Evolutionary conservation across 2,797 vertebrate genomes (phyloP), one percentile per base, ranked within the genome.

Genomic region (Urosaurus nigricauda): DNA sequence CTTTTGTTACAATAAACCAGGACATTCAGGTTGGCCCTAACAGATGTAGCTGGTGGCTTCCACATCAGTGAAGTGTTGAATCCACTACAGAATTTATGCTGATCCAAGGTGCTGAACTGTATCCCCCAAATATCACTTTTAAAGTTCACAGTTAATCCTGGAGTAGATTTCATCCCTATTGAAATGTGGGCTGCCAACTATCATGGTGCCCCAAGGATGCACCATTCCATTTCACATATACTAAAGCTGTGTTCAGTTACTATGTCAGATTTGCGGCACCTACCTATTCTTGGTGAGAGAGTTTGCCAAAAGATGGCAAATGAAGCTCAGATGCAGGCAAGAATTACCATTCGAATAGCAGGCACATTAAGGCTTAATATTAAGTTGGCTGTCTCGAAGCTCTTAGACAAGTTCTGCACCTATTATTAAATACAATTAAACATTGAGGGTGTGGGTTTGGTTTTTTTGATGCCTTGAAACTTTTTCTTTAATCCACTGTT

Each of bases 361-460:
- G 58, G 16, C 29, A 74, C 58, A 60, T 75, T 88, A 88, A 83
- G 21, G 51, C 65, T n/a, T 87, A 47, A 71, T 71, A 11, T 58
- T 78, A 56, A 71, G 51, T 17, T 88, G 16, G 9, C 74, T 56
- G 58, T 68, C 56, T 78, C 24, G 60, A 40, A 68, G 43, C 19
- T 63, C 32, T 37, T 60, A 68, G 81, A 77, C 26, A n/a, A 83
- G 43, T 70, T 83, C 73, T 83, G 32, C 35, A 43, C 21, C 81
- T 13, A 63, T 73, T 78, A 53, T 88, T 83, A 83, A 88, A 87
- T n/a, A 40, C 47, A 80, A 87, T 80, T 87, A 87, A 87, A 40
- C 85, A 43, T 32, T 68, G 51, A 4, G 35, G 19, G 58, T 60
- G 47, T 51, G 47, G 47, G 9, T 11, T 51, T 51, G 43, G 43